Evolutionary conservation across 2,113 vertebrate genomes (phyloP).

Genomic region (Albula goreensis): DNA sequence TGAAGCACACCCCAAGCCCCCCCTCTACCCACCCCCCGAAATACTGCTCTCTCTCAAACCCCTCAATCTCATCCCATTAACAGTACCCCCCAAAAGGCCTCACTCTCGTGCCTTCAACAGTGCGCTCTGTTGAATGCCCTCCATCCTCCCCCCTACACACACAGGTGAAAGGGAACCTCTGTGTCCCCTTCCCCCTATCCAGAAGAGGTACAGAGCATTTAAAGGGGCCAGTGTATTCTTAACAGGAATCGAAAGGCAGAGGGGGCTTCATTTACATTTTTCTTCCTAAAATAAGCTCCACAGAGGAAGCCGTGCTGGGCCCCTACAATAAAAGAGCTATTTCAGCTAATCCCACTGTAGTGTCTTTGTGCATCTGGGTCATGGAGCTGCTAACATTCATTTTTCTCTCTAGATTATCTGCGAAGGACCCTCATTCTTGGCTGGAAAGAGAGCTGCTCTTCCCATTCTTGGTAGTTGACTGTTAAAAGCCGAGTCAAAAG

Average conservation of each 20-base stretch:
- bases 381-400: background rate
- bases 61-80: slow-evolving; percentile 8
- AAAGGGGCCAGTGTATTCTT: slow-evolving; percentile 65
- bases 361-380: slow-evolving; percentile 2
- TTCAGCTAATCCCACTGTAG: slow-evolving; percentile 42
- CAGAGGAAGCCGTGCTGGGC: slow-evolving; percentile 19
- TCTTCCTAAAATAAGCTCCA: slow-evolving; percentile 33
- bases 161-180: slow-evolving; percentile 69
- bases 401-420: background rate
- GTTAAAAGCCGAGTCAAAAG: background rate
- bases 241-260: slow-evolving; percentile 55
- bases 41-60: slow-evolving; percentile 1
- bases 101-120: slow-evolving; percentile 70
- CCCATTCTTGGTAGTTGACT: background rate
- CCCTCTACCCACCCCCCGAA: no score
- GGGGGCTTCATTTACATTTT: slow-evolving; percentile 50
- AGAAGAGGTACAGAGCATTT: slow-evolving; percentile 61
- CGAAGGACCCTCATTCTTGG: slow-evolving; percentile 3
- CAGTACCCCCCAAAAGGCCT: slow-evolving; percentile 28
- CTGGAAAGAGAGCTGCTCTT: background rate
- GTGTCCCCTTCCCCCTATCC: slow-evolving; percentile 58
- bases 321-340: slow-evolving; percentile 53
- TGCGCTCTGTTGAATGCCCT: slow-evolving; percentile 57
- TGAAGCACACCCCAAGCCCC: background rate
- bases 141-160: slow-evolving; percentile 52